Evolutionary conservation across 2,888 invertebrate species (phyloP), one percentile per base, ranked within the genome.

Genomic region (Drosophila sordidula): DNA sequence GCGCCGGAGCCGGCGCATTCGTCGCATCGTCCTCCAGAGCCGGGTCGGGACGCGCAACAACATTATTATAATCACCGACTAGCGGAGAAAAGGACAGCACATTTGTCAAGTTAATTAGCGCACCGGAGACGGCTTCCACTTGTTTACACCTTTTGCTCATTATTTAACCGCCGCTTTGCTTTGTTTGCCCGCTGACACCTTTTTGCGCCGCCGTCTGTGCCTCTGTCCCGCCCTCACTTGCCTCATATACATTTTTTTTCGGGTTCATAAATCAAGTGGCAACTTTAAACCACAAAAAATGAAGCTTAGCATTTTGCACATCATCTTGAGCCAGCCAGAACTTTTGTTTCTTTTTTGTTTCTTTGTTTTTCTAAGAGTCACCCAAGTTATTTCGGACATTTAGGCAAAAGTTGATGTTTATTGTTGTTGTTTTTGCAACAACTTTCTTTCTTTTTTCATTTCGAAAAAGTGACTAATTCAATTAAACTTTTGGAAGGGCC

Each of bases 31-130:
- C 9, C 3, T 22, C 11, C n/a, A 16, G 42, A 29, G 25, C 34
- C 18, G 18, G 18, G 18, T 18, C 18, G 18, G 0, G 8, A 8
- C 34, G 9, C 26, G 6, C 5, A 47, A 56, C 56, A 46, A 39
- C 50, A 66, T 49, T 49, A 47, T 55, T 57, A 58, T 50, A 73
- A 63, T 69, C 78, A 68, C 67, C 52, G 58, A 14, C 55, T 45
- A 56, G 4, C 29, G 36, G 32, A 29, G 56, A 39, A 45, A 39
- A 51, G 64, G 61, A 68, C 71, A 52, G 45, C 61, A 79, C 83
- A 80, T 80, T 80, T 80, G 83, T 80, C 80, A 80, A 86, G 76
- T 83, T 86, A 80, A 80, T 80, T 86, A 79, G 71, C 83, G 51
- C 29, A 34, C 59, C 69, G 62, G 56, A 69, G 62, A 50, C 56